Evolutionary conservation across 2,797 vertebrate genomes (phyloP).

Genomic region (Nyctalus aviator): DNA sequence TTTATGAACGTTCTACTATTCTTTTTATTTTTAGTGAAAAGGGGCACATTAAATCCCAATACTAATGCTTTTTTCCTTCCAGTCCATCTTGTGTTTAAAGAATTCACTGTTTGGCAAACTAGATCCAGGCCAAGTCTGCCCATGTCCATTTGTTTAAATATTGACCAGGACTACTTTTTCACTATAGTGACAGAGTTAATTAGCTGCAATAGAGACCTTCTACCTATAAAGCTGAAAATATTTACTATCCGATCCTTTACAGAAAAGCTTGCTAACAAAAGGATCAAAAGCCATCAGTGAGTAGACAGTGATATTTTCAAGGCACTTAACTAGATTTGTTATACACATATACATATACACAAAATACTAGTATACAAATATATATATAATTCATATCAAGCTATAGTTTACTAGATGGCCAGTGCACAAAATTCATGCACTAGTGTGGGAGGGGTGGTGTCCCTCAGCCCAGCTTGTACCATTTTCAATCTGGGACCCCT

Average conservation of each 20-base stretch:
- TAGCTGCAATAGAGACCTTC: background rate
- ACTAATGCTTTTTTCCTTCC: background rate
- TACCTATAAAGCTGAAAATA: background rate
- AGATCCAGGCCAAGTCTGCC: background rate
- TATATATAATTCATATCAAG: background rate
- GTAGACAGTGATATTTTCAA: background rate
- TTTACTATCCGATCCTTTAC: background rate
- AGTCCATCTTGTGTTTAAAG: background rate
- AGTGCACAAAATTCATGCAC: too few species aligned
- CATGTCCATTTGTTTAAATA: background rate
- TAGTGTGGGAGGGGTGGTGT: too few species aligned
- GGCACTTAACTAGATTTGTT: background rate
- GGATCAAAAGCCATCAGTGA: background rate
- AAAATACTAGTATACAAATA: background rate
- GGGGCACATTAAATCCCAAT: background rate
- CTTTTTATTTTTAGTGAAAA: background rate
- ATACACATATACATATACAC: background rate
- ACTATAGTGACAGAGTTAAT: background rate
- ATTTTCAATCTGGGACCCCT: too few species aligned
- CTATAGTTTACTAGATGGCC: background rate
- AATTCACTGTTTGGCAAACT: background rate
- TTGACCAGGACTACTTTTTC: background rate
- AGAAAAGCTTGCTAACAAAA: background rate
- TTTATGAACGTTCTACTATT: background rate
- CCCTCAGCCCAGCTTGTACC: too few species aligned